Evolutionary conservation across 1,140 invertebrate species (phyloP).

Genomic region (Lucilia sericata): DNA sequence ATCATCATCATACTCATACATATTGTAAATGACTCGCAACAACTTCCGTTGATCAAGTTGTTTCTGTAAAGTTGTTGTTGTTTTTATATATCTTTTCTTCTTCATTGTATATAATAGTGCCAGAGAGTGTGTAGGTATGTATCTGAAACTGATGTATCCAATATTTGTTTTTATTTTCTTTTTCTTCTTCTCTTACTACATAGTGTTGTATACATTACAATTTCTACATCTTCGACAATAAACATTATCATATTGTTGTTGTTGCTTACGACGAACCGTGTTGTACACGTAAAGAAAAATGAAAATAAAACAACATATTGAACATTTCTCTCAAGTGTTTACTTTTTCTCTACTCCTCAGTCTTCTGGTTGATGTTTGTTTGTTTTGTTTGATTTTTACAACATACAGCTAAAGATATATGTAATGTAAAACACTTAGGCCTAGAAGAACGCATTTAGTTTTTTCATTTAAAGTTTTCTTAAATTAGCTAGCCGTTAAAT

Average conservation of each 20-base stretch:
- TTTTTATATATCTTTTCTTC: background rate
- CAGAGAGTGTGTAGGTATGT: too few relatives aligned
- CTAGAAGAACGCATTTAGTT: background rate
- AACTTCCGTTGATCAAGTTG: conserved; percentile 36
- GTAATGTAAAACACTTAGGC: background rate
- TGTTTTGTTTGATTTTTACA: background rate
- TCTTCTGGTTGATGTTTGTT: background rate
- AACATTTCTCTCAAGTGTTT: conserved; percentile 31
- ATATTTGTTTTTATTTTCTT: too few relatives aligned
- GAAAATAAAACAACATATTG: background rate
- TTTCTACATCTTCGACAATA: conserved; percentile 5
- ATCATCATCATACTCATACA: background rate
- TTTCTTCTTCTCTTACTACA: background rate
- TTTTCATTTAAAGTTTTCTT: background rate
- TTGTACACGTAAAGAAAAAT: background rate
- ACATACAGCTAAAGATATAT: background rate
- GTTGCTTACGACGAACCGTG: background rate
- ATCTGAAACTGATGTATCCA: too few relatives aligned
- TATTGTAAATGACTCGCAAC: background rate
- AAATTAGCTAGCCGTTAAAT: background rate
- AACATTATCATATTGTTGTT: conserved; percentile 15
- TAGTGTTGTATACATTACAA: background rate
- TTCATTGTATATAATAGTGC: too few relatives aligned
- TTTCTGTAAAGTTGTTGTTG: background rate
- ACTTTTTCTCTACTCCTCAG: background rate